Evolutionary conservation across 2,797 vertebrate species (phyloP), one percentile per base, ranked within the genome.

Genomic region (Dicrostonyx torquatus): DNA sequence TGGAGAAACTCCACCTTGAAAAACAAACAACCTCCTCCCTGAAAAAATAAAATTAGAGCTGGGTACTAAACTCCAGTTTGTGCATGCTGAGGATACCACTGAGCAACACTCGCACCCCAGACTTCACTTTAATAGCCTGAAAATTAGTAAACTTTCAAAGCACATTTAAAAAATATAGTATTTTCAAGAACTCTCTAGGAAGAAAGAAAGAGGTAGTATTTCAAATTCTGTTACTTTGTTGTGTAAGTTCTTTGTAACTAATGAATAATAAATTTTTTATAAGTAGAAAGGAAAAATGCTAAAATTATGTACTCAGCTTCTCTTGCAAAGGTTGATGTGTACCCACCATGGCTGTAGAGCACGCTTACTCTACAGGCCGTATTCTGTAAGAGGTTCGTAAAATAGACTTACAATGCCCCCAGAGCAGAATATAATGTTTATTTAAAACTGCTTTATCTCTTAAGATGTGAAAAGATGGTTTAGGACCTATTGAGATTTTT

Each of bases 81-180:
- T 55, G 12, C 26, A 43, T 68, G 24, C 24, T 40, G 7, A 55
- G 26, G 62, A 31, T 4, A 66, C 48, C 73, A 55, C 62, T 40
- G n/a, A 68, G n/a, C 24, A 40, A 8, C 34, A 66, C 20, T 10
- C n/a, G 34, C 15, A 37, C 15, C 26, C 60, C n/a, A 62, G 22
- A 48, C 43, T 89, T 48, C 10, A 1, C 93, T 97, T 97, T 97
- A 78, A 58, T 96, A 97, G 90, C 14, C 53, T 89, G 26, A 70
- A 50, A 94, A 34, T 94, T 93, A 94, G 94, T 97, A 97, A 94
- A 58, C 29, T 95, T 93, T 79, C 90, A 92, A 91, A 88, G 37
- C 83, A 78, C 8, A 76, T 48, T 89, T 87, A 50, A 4, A 78
- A 82, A 92, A 75, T 79, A 29, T 29, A 31, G 4, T 34, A 48